Base-by-base conservation (phyloP, 2,797 vertebrate species). In the Myripristis murdjan region DNA sequence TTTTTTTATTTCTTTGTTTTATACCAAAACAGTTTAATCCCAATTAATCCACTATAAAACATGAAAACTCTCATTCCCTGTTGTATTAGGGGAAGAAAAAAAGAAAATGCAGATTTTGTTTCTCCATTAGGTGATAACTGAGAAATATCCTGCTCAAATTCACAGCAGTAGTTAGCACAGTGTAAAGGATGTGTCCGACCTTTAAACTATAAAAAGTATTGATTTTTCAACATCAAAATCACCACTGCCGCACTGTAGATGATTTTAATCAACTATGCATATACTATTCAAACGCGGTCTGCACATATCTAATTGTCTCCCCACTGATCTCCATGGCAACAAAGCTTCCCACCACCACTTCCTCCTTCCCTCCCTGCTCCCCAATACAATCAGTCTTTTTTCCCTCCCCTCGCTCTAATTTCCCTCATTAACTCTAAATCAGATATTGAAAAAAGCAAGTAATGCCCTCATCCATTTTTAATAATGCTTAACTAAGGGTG, bases 301-400 rank as follows among this genome's bases (percentile, higher is more conserved):
- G 79, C 76, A 80, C 71, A 78, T 78, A 82, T 80, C 65, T 89
- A 91, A 92, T 86, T 87, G 79, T 90, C 82, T 84, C 69, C 84
- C 78, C 75, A 66, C 82, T 85, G 73, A 91, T 92, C 86, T 84
- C 91, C 89, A 91, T 92, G 81, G 91, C 79, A 91, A 94, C 91
- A 86, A 84, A 71, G 59, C 64, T 73, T 81, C 70, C 53, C 23
- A 78, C 83, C 67, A 33, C 73, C 66, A 68, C 52, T 33, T 55
- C 52, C n/a, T 22, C 52, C 43, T 74, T 78, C 70, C 55, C 56
- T 77, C 77, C 57, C 26, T 26, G 2, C 53, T 71, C 76, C 57
- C 53, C 12, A 24, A 16, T 64, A 90, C 76, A 86, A 83, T 87
- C 83, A 75, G 52, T 74, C 55, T 39, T 39, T 47, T 51, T 3